Conservation (phyloP, 2,797 vertebrate species). For the Spinus olivaceus region DNA sequence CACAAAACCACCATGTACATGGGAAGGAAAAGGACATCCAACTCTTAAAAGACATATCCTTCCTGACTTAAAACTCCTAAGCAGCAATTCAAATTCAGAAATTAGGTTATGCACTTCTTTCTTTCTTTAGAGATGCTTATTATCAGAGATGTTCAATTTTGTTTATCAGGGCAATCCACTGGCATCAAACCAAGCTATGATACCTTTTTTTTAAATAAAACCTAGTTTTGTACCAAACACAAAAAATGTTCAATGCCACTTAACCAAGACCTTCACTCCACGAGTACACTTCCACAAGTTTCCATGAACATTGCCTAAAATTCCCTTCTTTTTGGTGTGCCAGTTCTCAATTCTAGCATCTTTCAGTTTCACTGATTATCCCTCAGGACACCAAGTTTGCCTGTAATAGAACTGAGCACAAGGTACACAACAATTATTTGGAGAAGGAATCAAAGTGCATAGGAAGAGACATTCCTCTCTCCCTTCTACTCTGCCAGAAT, state of each 20-base stretch:
- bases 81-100: not conserved
- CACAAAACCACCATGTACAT: fast-evolving
- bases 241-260: not conserved
- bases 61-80: not conserved
- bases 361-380: not conserved
- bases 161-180: not conserved
- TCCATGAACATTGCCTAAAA: not conserved
- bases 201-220: not conserved
- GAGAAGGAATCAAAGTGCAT: not conserved
- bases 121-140: not conserved
- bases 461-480: not conserved
- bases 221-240: not conserved
- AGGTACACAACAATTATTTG: not conserved
- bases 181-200: not conserved
- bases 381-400: not conserved
- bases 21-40: not conserved
- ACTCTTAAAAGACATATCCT: not conserved
- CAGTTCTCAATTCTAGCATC: not conserved
- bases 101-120: not conserved
- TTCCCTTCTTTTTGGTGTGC: not conserved
- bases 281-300: not conserved
- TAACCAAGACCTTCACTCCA: not conserved
- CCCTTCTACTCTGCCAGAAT: not conserved
- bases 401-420: not conserved
- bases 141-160: not conserved